phyloP scores from a whole-genome alignment of 30 jellyfish, hydroid and myxozoan species.

The Sanderia malayensis region DNA sequence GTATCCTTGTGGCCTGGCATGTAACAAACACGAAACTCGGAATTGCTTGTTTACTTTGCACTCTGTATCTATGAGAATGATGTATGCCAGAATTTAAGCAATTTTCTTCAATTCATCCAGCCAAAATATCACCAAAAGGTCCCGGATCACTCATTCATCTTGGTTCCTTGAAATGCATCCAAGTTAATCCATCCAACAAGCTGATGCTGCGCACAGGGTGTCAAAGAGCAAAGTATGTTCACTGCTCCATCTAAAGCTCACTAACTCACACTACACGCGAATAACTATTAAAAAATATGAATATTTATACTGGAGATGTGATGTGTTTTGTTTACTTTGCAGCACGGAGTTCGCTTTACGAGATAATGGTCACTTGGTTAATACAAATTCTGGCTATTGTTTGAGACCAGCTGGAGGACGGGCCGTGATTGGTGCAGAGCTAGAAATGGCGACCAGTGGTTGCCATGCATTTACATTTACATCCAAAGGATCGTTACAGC shows the following conservation, averaged over 20 bases:
- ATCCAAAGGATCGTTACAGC: constrained; percentile 74
- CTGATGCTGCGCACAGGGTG: constrained; percentile 76
- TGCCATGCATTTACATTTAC: constrained; percentile 79
- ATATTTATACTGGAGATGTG: background rate
- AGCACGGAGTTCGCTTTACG: constrained; percentile 84
- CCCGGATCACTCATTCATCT: constrained; percentile 88
- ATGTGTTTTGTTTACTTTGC: constrained; percentile 1
- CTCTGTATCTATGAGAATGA: no score
- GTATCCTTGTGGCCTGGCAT: background rate
- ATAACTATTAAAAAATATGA: background rate
- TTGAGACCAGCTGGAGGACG: constrained; percentile 69
- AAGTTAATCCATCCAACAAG: constrained; percentile 57
- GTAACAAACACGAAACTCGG: no score
- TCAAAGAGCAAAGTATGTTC: constrained; percentile 59
- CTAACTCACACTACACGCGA: background rate
- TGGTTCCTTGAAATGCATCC: constrained; percentile 92
- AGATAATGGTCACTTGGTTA: constrained; percentile 65
- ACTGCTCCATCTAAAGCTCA: background rate
- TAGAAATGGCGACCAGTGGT: constrained; percentile 56
- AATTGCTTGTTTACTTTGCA: no score
- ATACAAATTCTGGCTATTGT: constrained; percentile 47
- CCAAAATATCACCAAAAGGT: constrained; percentile 61
- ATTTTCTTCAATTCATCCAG: no score
- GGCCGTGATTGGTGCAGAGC: constrained; percentile 71
- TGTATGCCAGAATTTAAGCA: no score